Percentiles rank a stretch among this genome's conserved stretches.
Conservation (phyloP, 2,797 vertebrate genomes). For the Lateolabrax maculatus region DNA sequence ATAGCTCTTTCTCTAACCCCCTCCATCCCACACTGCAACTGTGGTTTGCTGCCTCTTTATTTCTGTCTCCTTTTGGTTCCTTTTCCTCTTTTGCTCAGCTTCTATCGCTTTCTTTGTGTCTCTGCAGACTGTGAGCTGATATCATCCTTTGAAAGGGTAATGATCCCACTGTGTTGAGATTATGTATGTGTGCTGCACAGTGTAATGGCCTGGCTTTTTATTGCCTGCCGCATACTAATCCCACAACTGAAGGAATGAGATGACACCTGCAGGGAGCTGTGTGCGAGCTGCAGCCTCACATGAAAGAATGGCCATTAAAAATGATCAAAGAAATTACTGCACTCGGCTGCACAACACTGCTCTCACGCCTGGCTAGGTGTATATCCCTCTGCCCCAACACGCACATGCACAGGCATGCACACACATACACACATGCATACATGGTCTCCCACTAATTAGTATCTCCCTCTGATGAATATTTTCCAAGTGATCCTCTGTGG, state of each 20-base stretch:
- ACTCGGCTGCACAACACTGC: constrained; percentile 83
- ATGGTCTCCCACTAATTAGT: constrained; percentile 79
- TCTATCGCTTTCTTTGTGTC: constrained; percentile 74
- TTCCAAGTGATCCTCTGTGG: constrained; percentile 83
- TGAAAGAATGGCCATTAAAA: constrained; percentile 86
- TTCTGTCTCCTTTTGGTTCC: constrained; percentile 69
- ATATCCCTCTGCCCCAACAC: constrained; percentile 70
- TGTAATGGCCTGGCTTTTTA: constrained; percentile 87
- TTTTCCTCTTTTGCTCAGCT: constrained; percentile 62
- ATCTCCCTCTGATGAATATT: constrained; percentile 83
- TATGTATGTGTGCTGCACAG: constrained; percentile 84
- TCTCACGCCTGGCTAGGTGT: constrained; percentile 81
- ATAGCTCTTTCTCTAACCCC: constrained; percentile 60
- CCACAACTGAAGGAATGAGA: constrained; percentile 86
- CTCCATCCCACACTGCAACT: constrained; percentile 46
- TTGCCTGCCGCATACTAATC: constrained; percentile 87
- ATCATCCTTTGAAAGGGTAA: constrained; percentile 89
- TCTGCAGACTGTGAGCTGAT: constrained; percentile 81
- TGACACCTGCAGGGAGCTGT: constrained; percentile 86
- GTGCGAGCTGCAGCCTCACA: constrained; percentile 82
- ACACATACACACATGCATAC: constrained; percentile 49
- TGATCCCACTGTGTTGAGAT: constrained; percentile 87
- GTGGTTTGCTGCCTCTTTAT: constrained; percentile 69
- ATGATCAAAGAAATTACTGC: constrained; percentile 88
- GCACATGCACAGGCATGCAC: constrained; percentile 45